These are phyloP conservation scores for Cryptotermes secundus DNA, from an alignment of 1,140 invertebrate genomes.

Conservation along the genomic window DNA sequence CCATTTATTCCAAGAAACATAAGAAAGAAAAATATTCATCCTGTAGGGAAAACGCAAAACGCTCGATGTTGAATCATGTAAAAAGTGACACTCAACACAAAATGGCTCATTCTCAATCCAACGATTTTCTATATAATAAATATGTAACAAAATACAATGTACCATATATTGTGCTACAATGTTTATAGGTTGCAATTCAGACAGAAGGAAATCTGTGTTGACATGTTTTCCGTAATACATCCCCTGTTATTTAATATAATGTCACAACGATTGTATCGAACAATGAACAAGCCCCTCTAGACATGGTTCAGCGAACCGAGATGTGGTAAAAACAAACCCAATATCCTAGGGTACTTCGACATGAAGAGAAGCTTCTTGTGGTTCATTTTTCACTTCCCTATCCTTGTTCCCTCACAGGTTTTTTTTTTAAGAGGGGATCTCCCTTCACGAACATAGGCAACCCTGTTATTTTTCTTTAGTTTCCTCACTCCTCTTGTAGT, in stretches of 20 bases:
- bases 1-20: no score
- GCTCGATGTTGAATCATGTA: no score
- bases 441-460: neutral
- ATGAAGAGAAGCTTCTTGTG: conserved; percentile 13
- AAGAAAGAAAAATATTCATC: no score
- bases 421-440: neutral
- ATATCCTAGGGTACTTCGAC: neutral
- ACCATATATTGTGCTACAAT: neutral
- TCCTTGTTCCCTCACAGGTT: neutral
- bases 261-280: neutral
- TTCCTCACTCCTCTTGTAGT: neutral
- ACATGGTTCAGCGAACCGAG: neutral
- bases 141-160: no score
- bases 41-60: no score
- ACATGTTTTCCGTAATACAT: neutral
- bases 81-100: no score
- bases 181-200: neutral
- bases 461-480: neutral
- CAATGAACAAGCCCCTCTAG: neutral
- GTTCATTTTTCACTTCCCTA: conserved; percentile 1
- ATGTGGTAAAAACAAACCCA: neutral
- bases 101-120: no score
- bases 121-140: no score
- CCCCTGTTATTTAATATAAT: neutral
- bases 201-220: neutral